phyloP scores from a whole-genome alignment of 2,888 invertebrate genomes.

The Crematogaster levior region DNA sequence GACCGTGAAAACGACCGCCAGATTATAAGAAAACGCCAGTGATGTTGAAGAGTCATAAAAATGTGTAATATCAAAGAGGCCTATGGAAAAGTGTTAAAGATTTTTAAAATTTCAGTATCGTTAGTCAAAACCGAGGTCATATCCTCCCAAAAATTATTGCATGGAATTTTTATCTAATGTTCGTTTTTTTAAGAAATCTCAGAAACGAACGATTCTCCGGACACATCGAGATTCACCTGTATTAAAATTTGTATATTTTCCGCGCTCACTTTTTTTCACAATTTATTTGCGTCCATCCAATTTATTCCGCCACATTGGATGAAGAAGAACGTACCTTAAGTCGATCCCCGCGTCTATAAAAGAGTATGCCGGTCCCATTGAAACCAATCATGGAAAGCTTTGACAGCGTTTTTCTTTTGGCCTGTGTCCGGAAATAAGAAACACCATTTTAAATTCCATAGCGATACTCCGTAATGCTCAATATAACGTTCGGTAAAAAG shows the following conservation, averaged over 20 bases:
- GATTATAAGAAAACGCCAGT: neutral
- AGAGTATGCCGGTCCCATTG: slow-evolving; percentile 55
- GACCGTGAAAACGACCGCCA: neutral
- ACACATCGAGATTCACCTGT: slow-evolving; percentile 40
- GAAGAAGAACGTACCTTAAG: slow-evolving; percentile 63
- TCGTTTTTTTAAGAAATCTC: slow-evolving; percentile 11
- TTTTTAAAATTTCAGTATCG: neutral
- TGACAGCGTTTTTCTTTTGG: slow-evolving; percentile 39
- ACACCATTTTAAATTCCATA: slow-evolving; percentile 32
- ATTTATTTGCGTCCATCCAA: slow-evolving; percentile 50
- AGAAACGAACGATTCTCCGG: slow-evolving; percentile 4
- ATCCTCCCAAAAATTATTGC: neutral
- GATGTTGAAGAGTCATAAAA: neutral
- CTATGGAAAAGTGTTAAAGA: neutral
- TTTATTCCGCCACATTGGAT: slow-evolving; percentile 29
- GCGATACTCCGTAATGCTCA: slow-evolving; percentile 26
- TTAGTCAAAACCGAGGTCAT: neutral
- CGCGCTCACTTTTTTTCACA: slow-evolving; percentile 21
- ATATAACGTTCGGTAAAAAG: slow-evolving; percentile 1
- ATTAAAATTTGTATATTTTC: slow-evolving; percentile 49
- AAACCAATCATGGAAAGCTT: slow-evolving; percentile 54
- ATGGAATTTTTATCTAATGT: neutral
- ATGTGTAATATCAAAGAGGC: neutral
- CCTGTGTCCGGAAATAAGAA: slow-evolving; percentile 46
- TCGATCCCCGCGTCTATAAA: slow-evolving; percentile 63